A percentile compares a stretch with the other conserved stretches of the same genome.
These are phyloP conservation scores for Dasysyrphus tricinctus DNA, from an alignment of 2,888 invertebrate genomes.

Conservation along the genomic window DNA sequence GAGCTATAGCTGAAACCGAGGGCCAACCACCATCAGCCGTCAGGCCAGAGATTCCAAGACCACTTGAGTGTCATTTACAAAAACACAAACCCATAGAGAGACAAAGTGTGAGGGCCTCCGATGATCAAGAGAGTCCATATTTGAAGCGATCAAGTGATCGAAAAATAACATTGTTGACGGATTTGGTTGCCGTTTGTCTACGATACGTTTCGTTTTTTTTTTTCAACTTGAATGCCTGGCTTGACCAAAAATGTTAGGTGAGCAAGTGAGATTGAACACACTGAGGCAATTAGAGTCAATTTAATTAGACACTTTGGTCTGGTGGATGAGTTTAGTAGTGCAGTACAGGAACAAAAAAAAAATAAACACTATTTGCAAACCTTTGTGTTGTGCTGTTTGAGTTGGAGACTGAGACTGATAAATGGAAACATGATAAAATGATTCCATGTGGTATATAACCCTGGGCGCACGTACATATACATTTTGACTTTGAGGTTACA, in stretches of 20 bases:
- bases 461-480: not conserved
- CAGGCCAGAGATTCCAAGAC: slow-evolving; percentile 63
- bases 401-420: not conserved
- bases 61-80: slow-evolving; percentile 75
- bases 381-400: slow-evolving; percentile 4
- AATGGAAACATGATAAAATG: not conserved
- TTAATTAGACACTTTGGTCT: slow-evolving; percentile 61
- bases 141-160: slow-evolving; percentile 73
- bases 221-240: slow-evolving; percentile 24
- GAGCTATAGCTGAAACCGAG: slow-evolving; percentile 50
- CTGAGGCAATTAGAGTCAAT: slow-evolving; percentile 62
- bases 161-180: slow-evolving; percentile 70
- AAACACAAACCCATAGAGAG: slow-evolving; percentile 67
- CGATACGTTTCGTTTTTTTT: slow-evolving; percentile 32
- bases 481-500: not conserved
- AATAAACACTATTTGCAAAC: slow-evolving; percentile 14
- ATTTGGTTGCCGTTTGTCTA: slow-evolving; percentile 71
- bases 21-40: slow-evolving; percentile 42
- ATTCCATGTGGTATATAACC: slow-evolving; percentile 17
- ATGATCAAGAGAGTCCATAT: slow-evolving; percentile 72
- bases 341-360: slow-evolving; percentile 30
- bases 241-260: slow-evolving; percentile 68
- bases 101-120: slow-evolving; percentile 63
- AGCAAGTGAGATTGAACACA: slow-evolving; percentile 58
- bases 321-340: slow-evolving; percentile 31